These are phyloP conservation scores for Arizona elegans DNA, from an alignment of 2,113 vertebrate species.

Conservation along the genomic window DNA sequence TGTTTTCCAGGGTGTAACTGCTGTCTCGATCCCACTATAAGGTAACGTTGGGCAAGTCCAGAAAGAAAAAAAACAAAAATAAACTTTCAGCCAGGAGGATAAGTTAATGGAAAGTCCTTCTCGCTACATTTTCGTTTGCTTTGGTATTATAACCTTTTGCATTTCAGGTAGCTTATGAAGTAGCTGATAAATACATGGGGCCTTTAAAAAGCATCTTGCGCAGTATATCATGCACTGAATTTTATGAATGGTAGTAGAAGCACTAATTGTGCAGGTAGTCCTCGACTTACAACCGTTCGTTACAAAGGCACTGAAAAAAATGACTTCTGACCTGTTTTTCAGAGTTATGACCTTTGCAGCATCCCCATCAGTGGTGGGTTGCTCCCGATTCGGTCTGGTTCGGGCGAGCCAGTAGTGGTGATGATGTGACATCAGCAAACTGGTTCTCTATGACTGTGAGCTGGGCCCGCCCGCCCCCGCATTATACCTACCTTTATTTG, in stretches of 20 bases:
- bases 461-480: too few relatives aligned
- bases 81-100: neutral
- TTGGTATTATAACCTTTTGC: neutral
- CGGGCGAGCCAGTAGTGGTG: too few relatives aligned
- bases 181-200: neutral
- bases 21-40: neutral
- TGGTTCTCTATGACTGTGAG: too few relatives aligned
- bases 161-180: neutral
- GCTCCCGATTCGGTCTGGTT: too few relatives aligned
- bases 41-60: neutral
- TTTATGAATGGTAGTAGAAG: neutral
- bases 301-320: too few relatives aligned
- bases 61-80: neutral
- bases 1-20: neutral
- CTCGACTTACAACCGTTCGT: too few relatives aligned
- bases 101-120: slow-evolving; percentile 10
- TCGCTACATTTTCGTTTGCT: neutral
- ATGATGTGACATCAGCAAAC: too few relatives aligned
- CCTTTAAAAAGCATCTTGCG: neutral
- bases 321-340: too few relatives aligned
- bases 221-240: neutral
- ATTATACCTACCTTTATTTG: too few relatives aligned
- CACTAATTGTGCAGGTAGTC: neutral
- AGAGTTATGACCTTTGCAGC: too few relatives aligned
- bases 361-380: too few relatives aligned